Conservation (phyloP, 2,797 vertebrate genomes). For the Lycodopsis pacificus region DNA sequence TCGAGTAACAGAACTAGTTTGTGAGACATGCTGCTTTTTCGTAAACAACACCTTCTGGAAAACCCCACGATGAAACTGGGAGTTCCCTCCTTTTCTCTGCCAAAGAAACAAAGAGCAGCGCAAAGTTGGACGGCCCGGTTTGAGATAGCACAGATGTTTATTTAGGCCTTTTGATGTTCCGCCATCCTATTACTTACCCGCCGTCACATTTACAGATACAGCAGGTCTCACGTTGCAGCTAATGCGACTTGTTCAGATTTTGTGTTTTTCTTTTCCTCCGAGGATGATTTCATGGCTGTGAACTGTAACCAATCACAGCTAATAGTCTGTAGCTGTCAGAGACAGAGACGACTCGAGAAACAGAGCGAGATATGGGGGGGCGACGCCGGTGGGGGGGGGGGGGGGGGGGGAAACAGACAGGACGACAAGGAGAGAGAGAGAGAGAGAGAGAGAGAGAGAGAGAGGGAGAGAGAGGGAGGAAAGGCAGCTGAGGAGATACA, state of each 20-base stretch:
- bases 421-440: constrained; percentile 22
- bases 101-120: constrained; percentile 19
- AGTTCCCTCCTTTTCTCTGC: background rate
- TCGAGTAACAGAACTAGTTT: background rate
- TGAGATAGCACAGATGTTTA: constrained; percentile 35
- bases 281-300: constrained; percentile 74
- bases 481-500: constrained; percentile 50
- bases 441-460: background rate
- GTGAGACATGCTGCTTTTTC: background rate
- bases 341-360: constrained; percentile 39
- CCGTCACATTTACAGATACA: constrained; percentile 28
- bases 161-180: constrained; percentile 14
- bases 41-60: constrained; percentile 24
- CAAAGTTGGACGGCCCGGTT: background rate
- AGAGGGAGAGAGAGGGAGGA: constrained; percentile 10
- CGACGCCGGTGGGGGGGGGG: background rate
- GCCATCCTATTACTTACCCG: constrained; percentile 35
- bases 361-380: constrained; percentile 28
- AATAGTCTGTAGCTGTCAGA: constrained; percentile 72
- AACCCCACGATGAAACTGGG: background rate
- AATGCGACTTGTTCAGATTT: constrained; percentile 37
- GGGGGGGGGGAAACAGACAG: constrained; percentile 16
- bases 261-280: constrained; percentile 1
- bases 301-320: constrained; percentile 76
- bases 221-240: constrained; percentile 34